These are phyloP conservation scores for Schizaphis graminum DNA, from an alignment of 2,888 invertebrate species.

Conservation along the genomic window DNA sequence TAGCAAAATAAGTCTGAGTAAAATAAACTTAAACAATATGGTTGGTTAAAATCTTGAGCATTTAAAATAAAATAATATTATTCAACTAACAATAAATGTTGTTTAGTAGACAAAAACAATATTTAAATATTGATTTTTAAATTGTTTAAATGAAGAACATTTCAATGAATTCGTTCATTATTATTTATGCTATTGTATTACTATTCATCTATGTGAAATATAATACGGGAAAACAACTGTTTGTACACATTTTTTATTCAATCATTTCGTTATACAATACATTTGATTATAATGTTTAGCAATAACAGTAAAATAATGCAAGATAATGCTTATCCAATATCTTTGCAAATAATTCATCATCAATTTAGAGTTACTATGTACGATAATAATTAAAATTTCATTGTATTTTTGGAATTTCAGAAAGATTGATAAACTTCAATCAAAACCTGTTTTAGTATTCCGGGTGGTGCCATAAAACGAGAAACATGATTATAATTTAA, in stretches of 20 bases:
- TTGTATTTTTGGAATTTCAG: constrained; percentile 19
- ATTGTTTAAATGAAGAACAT: not conserved
- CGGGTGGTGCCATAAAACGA: constrained; percentile 24
- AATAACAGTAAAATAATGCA: not conserved
- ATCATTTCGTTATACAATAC: not conserved
- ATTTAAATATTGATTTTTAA: not conserved
- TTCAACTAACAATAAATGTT: not conserved
- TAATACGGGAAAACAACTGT: not conserved
- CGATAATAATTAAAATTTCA: not conserved
- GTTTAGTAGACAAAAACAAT: not conserved
- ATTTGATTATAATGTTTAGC: not conserved
- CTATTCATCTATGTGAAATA: not conserved
- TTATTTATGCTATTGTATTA: not conserved
- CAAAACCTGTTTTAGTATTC: constrained; percentile 56
- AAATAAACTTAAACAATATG: not conserved
- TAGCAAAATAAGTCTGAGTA: not conserved
- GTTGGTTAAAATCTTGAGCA: not conserved
- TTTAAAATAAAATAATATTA: not conserved
- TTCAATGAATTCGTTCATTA: not conserved
- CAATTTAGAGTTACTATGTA: not conserved
- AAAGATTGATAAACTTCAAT: constrained; percentile 36
- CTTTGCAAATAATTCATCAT: not conserved
- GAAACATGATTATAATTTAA: constrained; percentile 41
- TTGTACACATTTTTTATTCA: not conserved
- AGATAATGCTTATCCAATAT: not conserved